Percentiles rank a stretch among this genome's conserved stretches.
Conservation (phyloP, 2,113 vertebrate species). For the Physeter macrocephalus region DNA sequence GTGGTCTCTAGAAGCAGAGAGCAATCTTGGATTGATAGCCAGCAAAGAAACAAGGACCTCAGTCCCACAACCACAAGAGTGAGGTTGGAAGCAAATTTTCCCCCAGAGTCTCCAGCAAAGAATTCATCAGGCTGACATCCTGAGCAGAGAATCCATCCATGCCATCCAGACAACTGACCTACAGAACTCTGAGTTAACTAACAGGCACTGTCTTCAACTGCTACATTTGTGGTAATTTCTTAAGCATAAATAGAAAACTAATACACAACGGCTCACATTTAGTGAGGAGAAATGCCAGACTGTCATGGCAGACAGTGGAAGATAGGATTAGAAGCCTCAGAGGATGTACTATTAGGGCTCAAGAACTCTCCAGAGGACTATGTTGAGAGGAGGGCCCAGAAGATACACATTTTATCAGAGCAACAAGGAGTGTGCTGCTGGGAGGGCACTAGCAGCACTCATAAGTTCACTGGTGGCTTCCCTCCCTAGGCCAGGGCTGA, state of each 20-base stretch:
- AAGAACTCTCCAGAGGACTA: not conserved
- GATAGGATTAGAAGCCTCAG: not conserved
- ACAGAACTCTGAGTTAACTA: not conserved
- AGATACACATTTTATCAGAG: not conserved
- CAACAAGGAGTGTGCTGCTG: not conserved
- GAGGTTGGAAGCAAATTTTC: too few relatives aligned
- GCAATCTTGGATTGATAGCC: not conserved
- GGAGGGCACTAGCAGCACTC: too few relatives aligned
- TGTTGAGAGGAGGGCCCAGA: not conserved
- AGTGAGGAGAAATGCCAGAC: not conserved
- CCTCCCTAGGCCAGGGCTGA: not conserved
- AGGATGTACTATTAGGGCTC: not conserved
- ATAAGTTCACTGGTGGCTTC: not conserved
- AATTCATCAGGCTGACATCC: not conserved
- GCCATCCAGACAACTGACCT: not conserved
- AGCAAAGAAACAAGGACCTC: not conserved
- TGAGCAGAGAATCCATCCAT: not conserved
- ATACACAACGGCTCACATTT: not conserved
- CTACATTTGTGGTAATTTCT: not conserved
- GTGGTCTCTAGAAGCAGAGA: not conserved
- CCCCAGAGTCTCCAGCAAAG: not conserved
- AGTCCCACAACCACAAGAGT: not conserved
- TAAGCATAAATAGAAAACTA: not conserved
- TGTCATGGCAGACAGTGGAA: too few relatives aligned
- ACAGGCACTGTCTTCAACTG: not conserved